Conservation (phyloP, 2,888 invertebrate species). For the Siphlonurus alternatus region DNA sequence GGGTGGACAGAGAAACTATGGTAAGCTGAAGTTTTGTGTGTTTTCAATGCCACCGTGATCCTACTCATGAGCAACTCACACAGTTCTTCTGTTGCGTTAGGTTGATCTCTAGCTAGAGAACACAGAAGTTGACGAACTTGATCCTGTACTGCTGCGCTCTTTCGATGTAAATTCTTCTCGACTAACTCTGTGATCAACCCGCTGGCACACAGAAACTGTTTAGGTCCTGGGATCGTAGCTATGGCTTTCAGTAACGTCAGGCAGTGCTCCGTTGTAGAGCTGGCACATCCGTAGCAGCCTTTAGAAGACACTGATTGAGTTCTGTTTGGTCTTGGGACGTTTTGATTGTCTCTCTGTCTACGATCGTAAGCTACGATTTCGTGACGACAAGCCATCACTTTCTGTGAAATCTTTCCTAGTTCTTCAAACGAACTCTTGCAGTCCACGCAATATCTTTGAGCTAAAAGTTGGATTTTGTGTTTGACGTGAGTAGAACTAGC, state of each 20-base stretch:
- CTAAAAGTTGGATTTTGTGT: slow-evolving; percentile 81
- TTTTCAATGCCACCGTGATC: slow-evolving; percentile 37
- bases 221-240: slow-evolving; percentile 59
- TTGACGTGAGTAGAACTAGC: slow-evolving; percentile 52
- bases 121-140: slow-evolving; percentile 81
- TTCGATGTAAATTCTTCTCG: slow-evolving; percentile 56
- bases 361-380: slow-evolving; percentile 86
- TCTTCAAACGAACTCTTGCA: slow-evolving; percentile 92
- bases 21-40: background rate
- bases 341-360: slow-evolving; percentile 47
- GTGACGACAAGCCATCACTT: slow-evolving; percentile 72
- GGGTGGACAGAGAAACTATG: slow-evolving; percentile 54
- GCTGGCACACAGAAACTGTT: slow-evolving; percentile 59
- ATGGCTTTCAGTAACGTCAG: slow-evolving; percentile 77
- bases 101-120: slow-evolving; percentile 73
- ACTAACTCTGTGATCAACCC: slow-evolving; percentile 80
- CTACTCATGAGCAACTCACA: slow-evolving; percentile 67
- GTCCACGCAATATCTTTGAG: slow-evolving; percentile 89
- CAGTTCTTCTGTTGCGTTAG: slow-evolving; percentile 62
- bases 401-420: slow-evolving; percentile 46
- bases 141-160: slow-evolving; percentile 47
- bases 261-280: slow-evolving; percentile 87
- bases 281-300: slow-evolving; percentile 73
- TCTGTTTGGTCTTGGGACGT: slow-evolving; percentile 22
- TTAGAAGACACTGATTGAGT: slow-evolving; percentile 32